phyloP scores from a whole-genome alignment of 2,888 invertebrate species.

The Tricholauxania praeusta region DNA sequence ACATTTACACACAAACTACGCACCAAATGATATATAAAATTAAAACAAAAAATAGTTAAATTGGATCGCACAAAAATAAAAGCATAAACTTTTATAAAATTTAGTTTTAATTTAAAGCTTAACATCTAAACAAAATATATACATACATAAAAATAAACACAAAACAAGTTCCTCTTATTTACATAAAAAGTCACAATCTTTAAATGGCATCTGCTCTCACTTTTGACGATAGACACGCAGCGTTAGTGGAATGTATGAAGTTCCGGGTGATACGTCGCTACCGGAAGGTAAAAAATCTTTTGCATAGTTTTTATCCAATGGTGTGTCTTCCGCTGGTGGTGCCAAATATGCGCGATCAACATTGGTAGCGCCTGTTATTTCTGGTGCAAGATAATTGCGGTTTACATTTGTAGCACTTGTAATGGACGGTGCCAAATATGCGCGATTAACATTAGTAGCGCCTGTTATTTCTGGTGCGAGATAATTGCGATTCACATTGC shows the following conservation, averaged over 20 bases:
- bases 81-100: no score
- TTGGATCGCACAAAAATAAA: no score
- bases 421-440: background rate
- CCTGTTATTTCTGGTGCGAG: background rate
- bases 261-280: conserved; percentile 62
- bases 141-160: no score
- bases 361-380: conserved; percentile 6
- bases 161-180: no score
- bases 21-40: no score
- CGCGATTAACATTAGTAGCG: background rate
- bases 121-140: no score
- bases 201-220: no score
- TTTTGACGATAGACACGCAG: no score
- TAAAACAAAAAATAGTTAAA: no score
- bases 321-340: conserved; percentile 30
- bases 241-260: conserved; percentile 58
- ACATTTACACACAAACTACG: no score
- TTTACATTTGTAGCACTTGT: conserved; percentile 5
- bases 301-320: conserved; percentile 59
- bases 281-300: conserved; percentile 59
- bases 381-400: background rate
- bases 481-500: background rate
- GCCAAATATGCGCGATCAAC: conserved; percentile 23
- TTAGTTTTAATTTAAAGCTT: no score
- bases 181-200: no score